phyloP scores from a whole-genome alignment of 2,797 vertebrate genomes.

The Squalus acanthias region DNA sequence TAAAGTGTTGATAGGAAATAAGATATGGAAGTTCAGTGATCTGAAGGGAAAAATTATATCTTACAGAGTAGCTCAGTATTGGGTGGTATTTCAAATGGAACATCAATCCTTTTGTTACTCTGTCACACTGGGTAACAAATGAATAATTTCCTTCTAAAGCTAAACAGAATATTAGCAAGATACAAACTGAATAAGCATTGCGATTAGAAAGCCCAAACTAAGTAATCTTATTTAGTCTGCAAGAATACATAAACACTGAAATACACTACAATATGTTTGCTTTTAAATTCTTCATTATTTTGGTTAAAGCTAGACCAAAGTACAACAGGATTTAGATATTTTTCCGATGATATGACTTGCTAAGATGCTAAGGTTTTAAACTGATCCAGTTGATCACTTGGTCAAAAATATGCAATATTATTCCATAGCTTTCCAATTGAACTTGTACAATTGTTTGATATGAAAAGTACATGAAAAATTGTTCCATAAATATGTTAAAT shows the following conservation, averaged over 20 bases:
- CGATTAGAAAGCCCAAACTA: conserved; percentile 11
- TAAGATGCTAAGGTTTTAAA: not conserved
- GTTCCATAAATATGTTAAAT: not conserved
- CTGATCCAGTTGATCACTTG: no score
- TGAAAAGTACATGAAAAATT: not conserved
- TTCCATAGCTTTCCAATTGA: not conserved
- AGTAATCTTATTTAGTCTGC: not conserved
- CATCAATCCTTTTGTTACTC: not conserved
- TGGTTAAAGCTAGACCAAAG: not conserved
- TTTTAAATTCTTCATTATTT: conserved; percentile 4
- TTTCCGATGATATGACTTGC: not conserved
- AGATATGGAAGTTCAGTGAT: conserved; percentile 9
- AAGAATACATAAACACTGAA: not conserved
- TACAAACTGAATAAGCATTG: conserved; percentile 16
- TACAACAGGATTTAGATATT: not conserved
- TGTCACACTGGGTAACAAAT: not conserved
- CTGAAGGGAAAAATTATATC: not conserved
- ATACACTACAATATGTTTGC: not conserved
- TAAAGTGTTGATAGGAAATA: not conserved
- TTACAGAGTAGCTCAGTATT: not conserved
- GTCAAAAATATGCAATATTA: not conserved
- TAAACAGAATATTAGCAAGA: not conserved
- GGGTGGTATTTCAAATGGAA: not conserved
- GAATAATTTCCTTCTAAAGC: not conserved
- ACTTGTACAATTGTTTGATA: not conserved